These are phyloP conservation scores for Addax nasomaculatus DNA, from an alignment of 2,113 vertebrate species.

Conservation along the genomic window DNA sequence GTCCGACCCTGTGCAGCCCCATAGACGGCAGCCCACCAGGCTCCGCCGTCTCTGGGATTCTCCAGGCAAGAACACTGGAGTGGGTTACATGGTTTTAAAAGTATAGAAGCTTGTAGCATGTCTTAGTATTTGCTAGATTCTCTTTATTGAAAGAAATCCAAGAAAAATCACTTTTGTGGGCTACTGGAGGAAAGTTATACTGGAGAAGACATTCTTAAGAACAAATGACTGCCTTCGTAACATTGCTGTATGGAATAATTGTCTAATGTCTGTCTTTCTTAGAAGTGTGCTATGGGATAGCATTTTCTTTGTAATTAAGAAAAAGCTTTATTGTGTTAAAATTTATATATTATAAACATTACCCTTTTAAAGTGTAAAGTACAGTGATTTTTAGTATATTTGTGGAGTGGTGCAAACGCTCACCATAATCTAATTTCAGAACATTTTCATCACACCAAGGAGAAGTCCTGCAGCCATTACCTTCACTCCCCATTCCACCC, in stretches of 20 bases:
- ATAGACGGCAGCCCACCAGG: no score
- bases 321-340: not conserved
- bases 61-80: no score
- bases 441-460: not conserved
- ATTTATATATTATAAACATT: not conserved
- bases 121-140: not conserved
- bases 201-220: slow-evolving; percentile 1
- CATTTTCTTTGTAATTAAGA: not conserved
- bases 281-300: not conserved
- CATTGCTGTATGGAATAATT: not conserved
- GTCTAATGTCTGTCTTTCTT: not conserved
- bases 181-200: not conserved
- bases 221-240: not conserved
- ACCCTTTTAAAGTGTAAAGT: not conserved
- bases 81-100: not conserved
- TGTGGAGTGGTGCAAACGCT: not conserved
- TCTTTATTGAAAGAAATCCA: not conserved
- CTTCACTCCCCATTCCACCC: not conserved
- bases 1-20: no score
- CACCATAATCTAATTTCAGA: not conserved
- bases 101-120: not conserved
- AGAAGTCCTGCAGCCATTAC: not conserved
- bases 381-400: not conserved
- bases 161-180: not conserved
- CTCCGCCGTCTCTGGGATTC: no score